phyloP scores from a whole-genome alignment of 2,888 invertebrate species.

The Melinaea menophilus region DNA sequence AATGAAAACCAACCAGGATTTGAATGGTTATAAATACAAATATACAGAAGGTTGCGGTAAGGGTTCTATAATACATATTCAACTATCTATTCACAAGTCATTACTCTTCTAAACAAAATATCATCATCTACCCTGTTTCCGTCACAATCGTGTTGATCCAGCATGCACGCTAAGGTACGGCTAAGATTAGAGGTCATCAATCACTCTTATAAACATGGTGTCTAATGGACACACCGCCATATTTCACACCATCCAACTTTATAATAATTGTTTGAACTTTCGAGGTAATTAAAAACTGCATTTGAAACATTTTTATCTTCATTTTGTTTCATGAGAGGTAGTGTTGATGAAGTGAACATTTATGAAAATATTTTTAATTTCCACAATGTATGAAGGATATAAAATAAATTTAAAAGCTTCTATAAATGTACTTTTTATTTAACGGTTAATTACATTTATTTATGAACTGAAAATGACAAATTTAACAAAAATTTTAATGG shows the following conservation, averaged over 20 bases:
- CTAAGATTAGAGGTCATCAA: conserved; percentile 69
- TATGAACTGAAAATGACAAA: too few relatives aligned
- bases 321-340: too few relatives aligned
- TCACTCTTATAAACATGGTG: conserved; percentile 49
- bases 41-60: not conserved
- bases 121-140: conserved; percentile 25
- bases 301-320: not conserved
- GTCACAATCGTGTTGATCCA: conserved; percentile 1
- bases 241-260: conserved; percentile 52
- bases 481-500: too few relatives aligned
- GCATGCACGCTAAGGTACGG: not conserved
- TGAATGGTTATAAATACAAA: too few relatives aligned
- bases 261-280: conserved; percentile 39
- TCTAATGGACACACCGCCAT: conserved; percentile 36
- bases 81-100: conserved; percentile 5
- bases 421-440: too few relatives aligned
- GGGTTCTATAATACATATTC: not conserved
- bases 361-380: too few relatives aligned
- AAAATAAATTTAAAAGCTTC: too few relatives aligned
- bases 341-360: too few relatives aligned
- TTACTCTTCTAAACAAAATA: conserved; percentile 11
- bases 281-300: conserved; percentile 14
- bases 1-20: too few relatives aligned
- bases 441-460: too few relatives aligned
- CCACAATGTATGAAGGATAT: too few relatives aligned